phyloP scores from a whole-genome alignment of 1,140 invertebrate species.

The Bombus confusus region DNA sequence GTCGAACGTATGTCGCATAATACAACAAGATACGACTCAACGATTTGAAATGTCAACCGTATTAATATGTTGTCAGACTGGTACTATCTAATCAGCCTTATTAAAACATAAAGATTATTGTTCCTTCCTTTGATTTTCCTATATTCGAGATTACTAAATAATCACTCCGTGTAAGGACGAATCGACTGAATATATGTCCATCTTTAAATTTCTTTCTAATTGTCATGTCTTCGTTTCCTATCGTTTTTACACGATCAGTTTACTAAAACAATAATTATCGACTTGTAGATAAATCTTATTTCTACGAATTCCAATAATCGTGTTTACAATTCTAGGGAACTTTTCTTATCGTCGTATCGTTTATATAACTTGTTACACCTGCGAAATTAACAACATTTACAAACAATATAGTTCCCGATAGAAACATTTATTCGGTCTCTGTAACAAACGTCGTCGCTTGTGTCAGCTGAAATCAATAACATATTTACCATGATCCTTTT shows the following conservation, averaged over 20 bases:
- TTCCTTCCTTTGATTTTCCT: neutral
- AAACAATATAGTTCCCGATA: neutral
- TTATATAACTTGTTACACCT: neutral
- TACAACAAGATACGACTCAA: neutral
- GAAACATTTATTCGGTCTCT: neutral
- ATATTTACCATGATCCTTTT: neutral
- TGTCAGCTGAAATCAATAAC: conserved; percentile 15
- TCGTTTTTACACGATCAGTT: neutral
- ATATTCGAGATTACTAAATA: too few species aligned
- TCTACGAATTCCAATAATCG: neutral
- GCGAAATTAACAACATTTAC: too few species aligned
- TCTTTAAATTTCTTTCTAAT: neutral
- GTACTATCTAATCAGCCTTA: neutral
- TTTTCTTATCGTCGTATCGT: neutral
- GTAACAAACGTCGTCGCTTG: neutral
- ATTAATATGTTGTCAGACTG: neutral
- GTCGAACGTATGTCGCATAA: neutral
- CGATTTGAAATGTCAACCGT: conserved; percentile 1
- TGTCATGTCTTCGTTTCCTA: neutral
- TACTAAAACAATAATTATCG: neutral
- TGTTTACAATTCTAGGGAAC: neutral
- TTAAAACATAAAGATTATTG: neutral
- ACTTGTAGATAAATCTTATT: neutral
- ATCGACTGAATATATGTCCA: too few species aligned
- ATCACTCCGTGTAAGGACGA: too few species aligned